Conservation (phyloP, 2,113 vertebrate genomes). For the Pterocles burchelli region DNA sequence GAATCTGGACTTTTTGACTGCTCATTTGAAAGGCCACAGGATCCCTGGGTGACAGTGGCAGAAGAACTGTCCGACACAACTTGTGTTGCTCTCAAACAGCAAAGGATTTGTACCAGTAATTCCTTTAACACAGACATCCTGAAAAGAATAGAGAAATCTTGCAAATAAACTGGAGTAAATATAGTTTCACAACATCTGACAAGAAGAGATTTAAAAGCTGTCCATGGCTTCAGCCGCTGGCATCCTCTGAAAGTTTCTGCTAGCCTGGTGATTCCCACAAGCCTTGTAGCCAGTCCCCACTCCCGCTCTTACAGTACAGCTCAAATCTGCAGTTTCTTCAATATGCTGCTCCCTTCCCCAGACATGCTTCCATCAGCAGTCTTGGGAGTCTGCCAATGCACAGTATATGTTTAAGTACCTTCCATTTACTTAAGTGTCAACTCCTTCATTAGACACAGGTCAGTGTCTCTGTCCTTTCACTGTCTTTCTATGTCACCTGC, state of each 20-base stretch:
- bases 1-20: neutral
- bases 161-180: neutral
- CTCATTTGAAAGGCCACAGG: neutral
- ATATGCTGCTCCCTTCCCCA: neutral
- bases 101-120: neutral
- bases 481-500: neutral
- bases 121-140: neutral
- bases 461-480: slow-evolving; percentile 39
- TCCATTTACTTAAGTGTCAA: slow-evolving; percentile 56
- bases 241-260: neutral
- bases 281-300: neutral
- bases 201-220: neutral
- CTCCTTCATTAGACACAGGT: slow-evolving; percentile 61
- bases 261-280: neutral
- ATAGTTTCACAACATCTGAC: neutral
- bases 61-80: neutral
- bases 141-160: neutral
- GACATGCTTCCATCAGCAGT: neutral
- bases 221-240: neutral
- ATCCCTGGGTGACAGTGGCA: neutral
- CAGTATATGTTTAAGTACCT: slow-evolving; percentile 4
- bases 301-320: neutral
- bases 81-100: neutral
- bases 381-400: neutral
- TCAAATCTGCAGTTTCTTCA: neutral